phyloP scores from a whole-genome alignment of 2,888 invertebrate genomes.

The Drosophila maculinotata region DNA sequence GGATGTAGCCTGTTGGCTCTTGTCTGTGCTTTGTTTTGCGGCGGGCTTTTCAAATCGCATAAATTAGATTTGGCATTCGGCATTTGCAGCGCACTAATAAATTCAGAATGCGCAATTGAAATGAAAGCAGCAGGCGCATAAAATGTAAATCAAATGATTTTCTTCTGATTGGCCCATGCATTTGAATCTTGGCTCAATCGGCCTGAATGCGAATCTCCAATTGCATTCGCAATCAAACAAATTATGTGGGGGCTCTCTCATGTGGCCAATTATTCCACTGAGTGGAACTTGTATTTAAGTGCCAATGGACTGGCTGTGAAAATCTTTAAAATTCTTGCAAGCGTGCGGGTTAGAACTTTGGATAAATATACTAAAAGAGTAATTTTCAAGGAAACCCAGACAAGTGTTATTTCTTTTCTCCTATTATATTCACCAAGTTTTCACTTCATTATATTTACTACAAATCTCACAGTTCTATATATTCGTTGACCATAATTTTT shows the following conservation, averaged over 20 bases:
- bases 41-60: conserved; percentile 52
- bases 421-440: too few relatives aligned
- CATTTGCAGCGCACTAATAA: conserved; percentile 53
- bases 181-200: conserved; percentile 17
- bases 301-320: not conserved
- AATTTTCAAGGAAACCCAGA: too few relatives aligned
- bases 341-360: too few relatives aligned
- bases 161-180: conserved; percentile 43
- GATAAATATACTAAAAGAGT: too few relatives aligned
- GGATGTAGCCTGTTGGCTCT: conserved; percentile 5
- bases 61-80: conserved; percentile 70
- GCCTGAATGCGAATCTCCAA: conserved; percentile 20
- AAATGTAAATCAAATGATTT: conserved; percentile 68
- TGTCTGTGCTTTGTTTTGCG: conserved; percentile 32
- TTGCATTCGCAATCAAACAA: conserved; percentile 40
- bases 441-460: too few relatives aligned
- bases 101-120: conserved; percentile 70
- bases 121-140: conserved; percentile 57
- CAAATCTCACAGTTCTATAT: too few relatives aligned
- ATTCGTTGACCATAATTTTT: too few relatives aligned
- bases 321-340: not conserved
- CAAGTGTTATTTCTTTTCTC: too few relatives aligned
- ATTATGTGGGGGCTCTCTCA: conserved; percentile 13
- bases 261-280: conserved; percentile 33
- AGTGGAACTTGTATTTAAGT: conserved; percentile 2